phyloP scores from a whole-genome alignment of 2,888 invertebrate species.

The Coenonympha glycerion region DNA sequence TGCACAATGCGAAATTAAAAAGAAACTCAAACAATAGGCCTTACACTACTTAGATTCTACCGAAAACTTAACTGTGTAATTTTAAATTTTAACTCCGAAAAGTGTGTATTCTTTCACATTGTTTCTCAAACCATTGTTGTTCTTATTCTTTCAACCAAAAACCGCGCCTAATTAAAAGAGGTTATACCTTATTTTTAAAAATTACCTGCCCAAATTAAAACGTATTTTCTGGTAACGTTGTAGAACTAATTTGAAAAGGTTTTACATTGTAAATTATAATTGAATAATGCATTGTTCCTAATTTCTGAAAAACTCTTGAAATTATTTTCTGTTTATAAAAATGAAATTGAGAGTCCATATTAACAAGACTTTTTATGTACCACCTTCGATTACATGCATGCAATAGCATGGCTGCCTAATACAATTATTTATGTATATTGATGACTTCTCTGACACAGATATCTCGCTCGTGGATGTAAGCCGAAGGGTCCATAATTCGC shows the following conservation, averaged over 20 bases:
- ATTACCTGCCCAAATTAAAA: slow-evolving; percentile 11
- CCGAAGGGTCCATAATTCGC: too few relatives aligned
- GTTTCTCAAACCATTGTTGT: slow-evolving; percentile 17
- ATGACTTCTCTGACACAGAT: too few relatives aligned
- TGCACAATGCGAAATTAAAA: not conserved
- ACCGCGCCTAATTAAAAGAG: slow-evolving; percentile 8
- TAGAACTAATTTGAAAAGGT: not conserved
- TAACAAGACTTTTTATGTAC: too few relatives aligned
- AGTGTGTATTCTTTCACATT: slow-evolving; percentile 10
- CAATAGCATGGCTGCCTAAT: too few relatives aligned
- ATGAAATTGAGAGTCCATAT: too few relatives aligned
- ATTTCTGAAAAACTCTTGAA: not conserved
- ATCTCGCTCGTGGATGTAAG: too few relatives aligned
- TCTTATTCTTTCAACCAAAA: slow-evolving; percentile 13
- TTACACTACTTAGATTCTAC: slow-evolving; percentile 2
- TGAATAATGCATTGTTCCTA: not conserved
- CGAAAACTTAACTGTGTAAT: slow-evolving; percentile 13
- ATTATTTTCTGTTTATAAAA: too few relatives aligned
- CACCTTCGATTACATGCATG: too few relatives aligned
- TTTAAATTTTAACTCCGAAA: slow-evolving; percentile 22
- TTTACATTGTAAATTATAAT: not conserved
- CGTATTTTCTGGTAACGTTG: not conserved
- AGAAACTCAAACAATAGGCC: slow-evolving; percentile 16
- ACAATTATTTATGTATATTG: too few relatives aligned
- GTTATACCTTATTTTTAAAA: not conserved